Base-by-base conservation (phyloP, 1,140 invertebrate species). In the Nasonia longicornis region DNA sequence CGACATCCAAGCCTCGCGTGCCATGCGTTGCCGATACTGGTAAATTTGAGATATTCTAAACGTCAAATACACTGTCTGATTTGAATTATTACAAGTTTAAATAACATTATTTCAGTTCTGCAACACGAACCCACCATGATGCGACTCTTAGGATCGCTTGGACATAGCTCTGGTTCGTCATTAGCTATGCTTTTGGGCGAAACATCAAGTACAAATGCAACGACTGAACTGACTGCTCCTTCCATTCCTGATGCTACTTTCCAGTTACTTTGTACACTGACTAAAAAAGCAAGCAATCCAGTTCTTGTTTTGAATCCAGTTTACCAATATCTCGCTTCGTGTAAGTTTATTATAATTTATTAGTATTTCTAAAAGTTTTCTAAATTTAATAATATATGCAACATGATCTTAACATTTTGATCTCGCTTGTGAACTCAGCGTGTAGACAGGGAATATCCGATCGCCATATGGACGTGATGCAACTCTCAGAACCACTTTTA, bases 221-320 rank as follows among this genome's bases (percentile, higher is more conserved):
- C 87, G 8, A 84, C 90, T 0, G 92, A 92, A 77, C 84, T 93
- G 1, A 91, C 91, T 3, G 94, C 95, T 81, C 92, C 93, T 22
- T 96, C 95, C 0, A 94, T 97, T 66, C 94, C 95, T 2, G 96
- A 97, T 87, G 95, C 95, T 11, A 94, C 97, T 2, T 97, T 96
- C 84, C 94, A 96, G 87, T 92, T 98, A 73, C 92, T 98, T 20
- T 92, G 94, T 1, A 94, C 94, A 0, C 89, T 97, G 14, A 94
- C 94, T 14, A 91, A 93, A 52, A 94, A 95, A 85, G 93, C 95
- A 3, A 94, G 95, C 16, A 93, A 94, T 86, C 94, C 95, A 12
- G 92, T 93, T 38, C 90, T 95, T 22, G 93, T 97, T 84, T 92
- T 97, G 67, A 92, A 93, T 84, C 95, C 95, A 0, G 91, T 97